Evolutionary conservation across 2,797 vertebrate genomes (phyloP).

Genomic region (Acanthurus tractus): DNA sequence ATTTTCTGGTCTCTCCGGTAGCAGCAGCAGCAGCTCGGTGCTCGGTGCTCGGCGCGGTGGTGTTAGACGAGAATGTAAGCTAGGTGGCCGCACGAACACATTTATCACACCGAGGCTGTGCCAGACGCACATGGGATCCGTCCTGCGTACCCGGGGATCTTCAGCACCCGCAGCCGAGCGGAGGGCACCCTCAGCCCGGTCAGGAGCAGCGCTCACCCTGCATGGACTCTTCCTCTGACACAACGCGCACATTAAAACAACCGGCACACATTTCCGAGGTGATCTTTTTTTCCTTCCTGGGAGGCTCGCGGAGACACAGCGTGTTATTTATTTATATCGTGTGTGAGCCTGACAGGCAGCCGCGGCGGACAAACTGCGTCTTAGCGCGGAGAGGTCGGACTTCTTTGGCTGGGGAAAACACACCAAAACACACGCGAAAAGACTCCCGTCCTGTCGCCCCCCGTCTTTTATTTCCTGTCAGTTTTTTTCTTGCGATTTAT

Average conservation of each 20-base stretch:
- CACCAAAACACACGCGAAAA: conserved; percentile 49
- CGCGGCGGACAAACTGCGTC: conserved; percentile 72
- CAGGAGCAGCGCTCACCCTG: conserved; percentile 45
- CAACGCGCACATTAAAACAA: neutral
- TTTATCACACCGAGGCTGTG: conserved; percentile 58
- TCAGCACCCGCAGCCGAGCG: conserved; percentile 67
- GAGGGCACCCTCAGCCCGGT: conserved; percentile 52
- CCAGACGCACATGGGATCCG: conserved; percentile 75
- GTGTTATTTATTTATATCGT: conserved; percentile 60
- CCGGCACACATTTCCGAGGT: conserved; percentile 26
- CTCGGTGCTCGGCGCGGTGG: conserved; percentile 41
- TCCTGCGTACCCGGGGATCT: conserved; percentile 55
- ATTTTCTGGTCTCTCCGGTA: conserved; percentile 21
- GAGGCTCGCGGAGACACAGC: conserved; percentile 35
- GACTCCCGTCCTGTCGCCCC: conserved; percentile 48
- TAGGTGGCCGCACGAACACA: conserved; percentile 80
- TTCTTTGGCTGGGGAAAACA: conserved; percentile 43
- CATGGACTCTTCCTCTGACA: conserved; percentile 36
- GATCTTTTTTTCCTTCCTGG: conserved; percentile 19
- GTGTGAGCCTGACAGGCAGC: conserved; percentile 48
- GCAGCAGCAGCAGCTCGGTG: conserved; percentile 33
- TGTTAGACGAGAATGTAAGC: conserved; percentile 68
- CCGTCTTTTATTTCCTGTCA: conserved; percentile 58
- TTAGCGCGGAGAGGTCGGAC: conserved; percentile 68
- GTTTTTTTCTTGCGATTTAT: conserved; percentile 52